These are phyloP conservation scores for Myzus persicae DNA, from an alignment of 1,140 invertebrate species.

Conservation along the genomic window DNA sequence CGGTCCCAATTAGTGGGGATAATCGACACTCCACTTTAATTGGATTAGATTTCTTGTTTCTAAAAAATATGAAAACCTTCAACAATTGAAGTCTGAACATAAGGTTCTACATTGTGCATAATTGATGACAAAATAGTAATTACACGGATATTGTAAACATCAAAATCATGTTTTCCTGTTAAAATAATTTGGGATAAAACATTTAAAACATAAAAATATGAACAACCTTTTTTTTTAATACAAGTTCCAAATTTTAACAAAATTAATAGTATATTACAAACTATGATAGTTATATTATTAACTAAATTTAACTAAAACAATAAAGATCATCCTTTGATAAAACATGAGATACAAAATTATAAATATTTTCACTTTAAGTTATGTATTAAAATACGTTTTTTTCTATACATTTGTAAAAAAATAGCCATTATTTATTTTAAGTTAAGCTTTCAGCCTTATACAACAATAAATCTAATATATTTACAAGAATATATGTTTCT, in stretches of 20 bases:
- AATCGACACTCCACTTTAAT: no score
- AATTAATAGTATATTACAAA: constrained; percentile 30
- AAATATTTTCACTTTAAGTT: constrained; percentile 10
- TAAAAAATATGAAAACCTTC: not conserved
- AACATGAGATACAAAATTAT: constrained; percentile 17
- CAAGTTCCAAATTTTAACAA: constrained; percentile 7
- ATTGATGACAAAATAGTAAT: not conserved
- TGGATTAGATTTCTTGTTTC: no score
- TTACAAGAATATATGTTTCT: not conserved
- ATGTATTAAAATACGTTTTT: not conserved
- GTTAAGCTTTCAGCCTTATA: constrained; percentile 38
- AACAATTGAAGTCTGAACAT: not conserved
- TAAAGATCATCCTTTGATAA: not conserved
- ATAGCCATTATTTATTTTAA: not conserved
- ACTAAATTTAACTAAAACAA: not conserved
- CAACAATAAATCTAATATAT: constrained; percentile 30
- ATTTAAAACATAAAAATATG: not conserved
- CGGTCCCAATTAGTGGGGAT: no score
- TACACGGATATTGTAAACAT: not conserved
- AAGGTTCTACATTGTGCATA: no score
- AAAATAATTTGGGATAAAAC: not conserved
- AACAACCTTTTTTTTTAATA: not conserved
- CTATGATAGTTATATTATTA: not conserved
- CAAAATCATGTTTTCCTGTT: not conserved
- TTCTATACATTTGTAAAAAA: not conserved